Base-by-base conservation (phyloP, 2,888 invertebrate species). In the Scaptomyza cyrtandrae region DNA sequence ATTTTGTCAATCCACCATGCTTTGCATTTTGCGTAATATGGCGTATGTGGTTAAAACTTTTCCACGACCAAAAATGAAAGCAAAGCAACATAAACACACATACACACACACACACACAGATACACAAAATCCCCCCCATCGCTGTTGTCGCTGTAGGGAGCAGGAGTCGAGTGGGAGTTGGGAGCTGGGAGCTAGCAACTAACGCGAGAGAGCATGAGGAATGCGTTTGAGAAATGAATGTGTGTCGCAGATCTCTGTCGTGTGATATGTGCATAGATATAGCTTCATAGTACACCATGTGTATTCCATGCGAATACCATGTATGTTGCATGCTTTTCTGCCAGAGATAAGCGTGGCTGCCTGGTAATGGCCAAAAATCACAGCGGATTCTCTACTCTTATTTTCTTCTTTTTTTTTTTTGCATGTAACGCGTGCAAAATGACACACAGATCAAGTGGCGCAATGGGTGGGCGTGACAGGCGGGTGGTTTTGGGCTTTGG, bases 1-100 rank as follows among this genome's bases (percentile, higher is more conserved):
- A 86, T 86, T 88, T 86, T 88, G 88, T 86, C 88, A 84, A 86
- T 88, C 87, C 87, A 39, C 71, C 69, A 71, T 80, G 81, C 85
- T 75, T 75, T 75, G 80, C 62, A 67, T 80, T 72, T 64, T 79
- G 80, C 75, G 64, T 80, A 78, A 77, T 78, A 77, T 62, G 64
- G 75, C 76, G 80, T 80, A 60, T 76, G 74, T 72, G 78, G 78
- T 54, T 62, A 53, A 80, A 83, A 82, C 69, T 87, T 83, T 71
- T 60, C 24, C 61, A 73, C 64, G 16, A 69, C 53, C 49, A 52
- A 35, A 58, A 53, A 56, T 61, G 59, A 53, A 64, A 60, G 45
- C 46, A 63, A 67, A 56, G 19, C 55, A n/a, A n/a, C n/a, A n/a
- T n/a, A n/a, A n/a, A n/a, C 48, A 52, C 39, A 39, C 39, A 39